These are phyloP conservation scores for Cherax destructor DNA, from an alignment of 1,140 invertebrate genomes.

Conservation along the genomic window DNA sequence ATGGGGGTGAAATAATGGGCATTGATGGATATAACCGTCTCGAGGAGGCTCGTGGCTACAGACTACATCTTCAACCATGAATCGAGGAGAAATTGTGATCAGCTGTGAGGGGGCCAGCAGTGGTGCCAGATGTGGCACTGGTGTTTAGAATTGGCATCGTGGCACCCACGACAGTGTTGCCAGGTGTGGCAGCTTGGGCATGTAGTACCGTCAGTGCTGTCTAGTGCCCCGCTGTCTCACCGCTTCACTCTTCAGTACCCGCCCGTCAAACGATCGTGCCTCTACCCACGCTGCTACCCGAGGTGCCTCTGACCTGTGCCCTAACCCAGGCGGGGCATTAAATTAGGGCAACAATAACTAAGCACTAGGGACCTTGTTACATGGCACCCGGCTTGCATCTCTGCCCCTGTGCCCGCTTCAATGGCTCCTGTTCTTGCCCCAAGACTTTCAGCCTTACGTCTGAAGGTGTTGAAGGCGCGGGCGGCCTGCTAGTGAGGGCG, in stretches of 20 bases:
- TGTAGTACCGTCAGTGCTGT: constrained; percentile 62
- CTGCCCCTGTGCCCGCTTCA: constrained; percentile 5
- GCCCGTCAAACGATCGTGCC: constrained; percentile 19
- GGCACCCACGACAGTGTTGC: constrained; percentile 55
- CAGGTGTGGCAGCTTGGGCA: constrained; percentile 62
- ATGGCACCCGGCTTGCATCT: constrained; percentile 37
- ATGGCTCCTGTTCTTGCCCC: constrained; percentile 25
- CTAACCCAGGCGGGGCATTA: background rate
- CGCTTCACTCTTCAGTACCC: constrained; percentile 9
- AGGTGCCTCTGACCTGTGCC: background rate
- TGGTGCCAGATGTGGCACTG: constrained; percentile 22
- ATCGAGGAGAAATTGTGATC: constrained; percentile 21
- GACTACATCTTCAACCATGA: background rate
- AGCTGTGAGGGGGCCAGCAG: constrained; percentile 24
- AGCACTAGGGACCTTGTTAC: background rate
- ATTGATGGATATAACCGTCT: too few species aligned
- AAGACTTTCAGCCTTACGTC: background rate
- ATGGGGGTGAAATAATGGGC: too few species aligned
- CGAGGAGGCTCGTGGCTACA: too few species aligned
- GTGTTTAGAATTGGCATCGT: constrained; percentile 39
- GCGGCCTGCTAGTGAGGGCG: constrained; percentile 48
- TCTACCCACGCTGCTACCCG: background rate
- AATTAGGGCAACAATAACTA: background rate
- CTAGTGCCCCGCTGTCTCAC: constrained; percentile 50
- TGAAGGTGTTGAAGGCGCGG: constrained; percentile 39